These are phyloP conservation scores for Hoplias malabaricus DNA, from an alignment of 2,113 vertebrate species.

Conservation along the genomic window DNA sequence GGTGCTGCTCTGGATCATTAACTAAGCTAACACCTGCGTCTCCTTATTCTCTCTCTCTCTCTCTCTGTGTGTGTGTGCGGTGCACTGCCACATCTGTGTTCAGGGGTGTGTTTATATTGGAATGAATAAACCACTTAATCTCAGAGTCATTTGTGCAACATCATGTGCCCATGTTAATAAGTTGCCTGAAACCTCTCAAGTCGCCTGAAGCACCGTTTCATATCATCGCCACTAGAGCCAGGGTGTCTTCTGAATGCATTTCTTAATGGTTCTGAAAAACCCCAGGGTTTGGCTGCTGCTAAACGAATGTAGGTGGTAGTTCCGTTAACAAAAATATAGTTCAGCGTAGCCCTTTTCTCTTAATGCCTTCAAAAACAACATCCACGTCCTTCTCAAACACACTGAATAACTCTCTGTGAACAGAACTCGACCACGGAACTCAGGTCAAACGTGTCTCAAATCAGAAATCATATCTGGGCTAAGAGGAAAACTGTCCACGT, in stretches of 20 bases:
- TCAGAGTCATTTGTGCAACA: slow-evolving; percentile 30
- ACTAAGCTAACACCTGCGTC: slow-evolving; percentile 74
- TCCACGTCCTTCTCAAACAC: no score
- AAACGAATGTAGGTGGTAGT: no score
- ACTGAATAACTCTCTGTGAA: no score
- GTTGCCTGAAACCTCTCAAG: slow-evolving; percentile 38
- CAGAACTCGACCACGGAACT: no score
- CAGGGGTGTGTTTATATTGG: slow-evolving; percentile 44
- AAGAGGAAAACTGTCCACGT: no score
- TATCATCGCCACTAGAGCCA: not conserved
- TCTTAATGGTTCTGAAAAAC: slow-evolving; percentile 5
- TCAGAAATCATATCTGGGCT: no score
- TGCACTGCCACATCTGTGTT: slow-evolving; percentile 49
- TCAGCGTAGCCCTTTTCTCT: no score
- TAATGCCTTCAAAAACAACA: no score
- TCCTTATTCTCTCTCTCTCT: slow-evolving; percentile 60
- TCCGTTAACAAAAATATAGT: no score
- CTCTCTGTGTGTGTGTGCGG: slow-evolving; percentile 38
- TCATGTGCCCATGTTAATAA: slow-evolving; percentile 35
- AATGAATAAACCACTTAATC: slow-evolving; percentile 47
- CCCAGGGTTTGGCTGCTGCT: no score
- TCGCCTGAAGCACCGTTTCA: slow-evolving; percentile 24
- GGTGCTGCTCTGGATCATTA: slow-evolving; percentile 75
- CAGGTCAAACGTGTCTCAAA: no score
- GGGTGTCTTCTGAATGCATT: not conserved